These are phyloP conservation scores for Lathronympha strigana DNA, from an alignment of 2,888 invertebrate genomes.

Conservation along the genomic window DNA sequence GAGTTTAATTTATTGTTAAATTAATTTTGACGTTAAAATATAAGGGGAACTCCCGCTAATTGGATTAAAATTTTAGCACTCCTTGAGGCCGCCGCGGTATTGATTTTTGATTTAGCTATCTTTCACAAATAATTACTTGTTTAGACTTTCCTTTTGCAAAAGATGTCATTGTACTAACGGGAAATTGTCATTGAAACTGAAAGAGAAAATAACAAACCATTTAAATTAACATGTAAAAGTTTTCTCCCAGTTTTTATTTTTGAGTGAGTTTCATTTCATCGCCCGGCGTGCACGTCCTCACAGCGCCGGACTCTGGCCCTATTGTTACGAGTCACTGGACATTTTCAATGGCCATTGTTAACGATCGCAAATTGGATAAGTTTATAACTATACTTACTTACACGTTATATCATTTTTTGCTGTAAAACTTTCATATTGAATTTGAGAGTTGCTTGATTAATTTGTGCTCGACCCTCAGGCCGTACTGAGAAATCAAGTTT, in stretches of 20 bases:
- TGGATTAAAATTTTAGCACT: slow-evolving; percentile 77
- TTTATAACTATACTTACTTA: slow-evolving; percentile 47
- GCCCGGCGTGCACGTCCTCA: slow-evolving; percentile 15
- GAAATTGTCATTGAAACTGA: too few relatives aligned
- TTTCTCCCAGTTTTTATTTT: slow-evolving; percentile 15
- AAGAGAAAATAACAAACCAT: neutral
- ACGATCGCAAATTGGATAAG: slow-evolving; percentile 57
- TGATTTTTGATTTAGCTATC: slow-evolving; percentile 62
- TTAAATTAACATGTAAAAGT: slow-evolving; percentile 10
- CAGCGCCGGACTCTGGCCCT: slow-evolving; percentile 43
- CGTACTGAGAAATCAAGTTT: neutral
- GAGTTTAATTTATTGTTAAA: slow-evolving; percentile 68
- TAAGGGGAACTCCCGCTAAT: slow-evolving; percentile 66
- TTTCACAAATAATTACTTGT: slow-evolving; percentile 41
- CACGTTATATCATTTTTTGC: slow-evolving; percentile 33
- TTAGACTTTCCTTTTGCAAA: neutral
- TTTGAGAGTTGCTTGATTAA: slow-evolving; percentile 28
- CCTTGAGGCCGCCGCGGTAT: slow-evolving; percentile 59
- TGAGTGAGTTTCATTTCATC: slow-evolving; percentile 16
- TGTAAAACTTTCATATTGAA: slow-evolving; percentile 34
- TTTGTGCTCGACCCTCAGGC: slow-evolving; percentile 15
- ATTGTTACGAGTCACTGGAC: slow-evolving; percentile 52
- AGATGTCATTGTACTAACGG: neutral
- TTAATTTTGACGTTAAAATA: slow-evolving; percentile 71
- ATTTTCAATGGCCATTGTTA: slow-evolving; percentile 62